A percentile compares a stretch with the other conserved stretches of the same genome.
These are phyloP conservation scores for Phaenicophaeus curvirostris DNA, from an alignment of 2,797 vertebrate species.

Conservation along the genomic window DNA sequence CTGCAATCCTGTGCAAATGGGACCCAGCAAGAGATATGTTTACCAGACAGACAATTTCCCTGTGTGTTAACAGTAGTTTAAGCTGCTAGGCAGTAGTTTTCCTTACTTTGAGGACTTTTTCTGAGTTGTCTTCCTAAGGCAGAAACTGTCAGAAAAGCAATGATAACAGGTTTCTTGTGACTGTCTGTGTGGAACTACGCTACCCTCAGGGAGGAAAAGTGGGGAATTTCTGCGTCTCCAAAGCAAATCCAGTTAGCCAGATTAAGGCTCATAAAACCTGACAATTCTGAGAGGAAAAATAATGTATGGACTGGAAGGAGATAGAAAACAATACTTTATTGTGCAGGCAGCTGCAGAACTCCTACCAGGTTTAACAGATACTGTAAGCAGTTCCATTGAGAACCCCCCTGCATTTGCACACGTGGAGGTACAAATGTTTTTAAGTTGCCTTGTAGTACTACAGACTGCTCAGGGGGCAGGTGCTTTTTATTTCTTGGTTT, in stretches of 20 bases:
- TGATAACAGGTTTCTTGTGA: slow-evolving; percentile 58
- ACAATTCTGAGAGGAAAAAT: not conserved
- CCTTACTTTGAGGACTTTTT: not conserved
- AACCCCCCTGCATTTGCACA: not conserved
- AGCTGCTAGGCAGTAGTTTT: not conserved
- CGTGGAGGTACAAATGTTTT: not conserved
- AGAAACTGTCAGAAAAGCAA: slow-evolving; percentile 53
- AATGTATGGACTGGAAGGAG: not conserved
- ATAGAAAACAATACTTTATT: not conserved
- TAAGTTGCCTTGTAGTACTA: not conserved
- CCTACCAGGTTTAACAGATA: not conserved
- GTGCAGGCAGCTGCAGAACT: not conserved
- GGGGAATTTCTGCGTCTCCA: not conserved
- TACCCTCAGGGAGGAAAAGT: not conserved
- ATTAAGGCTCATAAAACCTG: not conserved
- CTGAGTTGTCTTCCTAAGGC: slow-evolving; percentile 43
- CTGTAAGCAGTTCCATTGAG: not conserved
- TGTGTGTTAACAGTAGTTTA: not conserved
- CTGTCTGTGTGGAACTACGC: slow-evolving; percentile 44
- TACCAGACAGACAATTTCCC: not conserved
- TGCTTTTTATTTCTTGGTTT: not conserved
- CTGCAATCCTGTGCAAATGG: not conserved
- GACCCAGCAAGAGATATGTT: not conserved
- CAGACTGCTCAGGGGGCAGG: not conserved
- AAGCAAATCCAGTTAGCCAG: not conserved